Conservation (phyloP, 2,888 invertebrate species). For the Ditylenchus weischeri region DNA sequence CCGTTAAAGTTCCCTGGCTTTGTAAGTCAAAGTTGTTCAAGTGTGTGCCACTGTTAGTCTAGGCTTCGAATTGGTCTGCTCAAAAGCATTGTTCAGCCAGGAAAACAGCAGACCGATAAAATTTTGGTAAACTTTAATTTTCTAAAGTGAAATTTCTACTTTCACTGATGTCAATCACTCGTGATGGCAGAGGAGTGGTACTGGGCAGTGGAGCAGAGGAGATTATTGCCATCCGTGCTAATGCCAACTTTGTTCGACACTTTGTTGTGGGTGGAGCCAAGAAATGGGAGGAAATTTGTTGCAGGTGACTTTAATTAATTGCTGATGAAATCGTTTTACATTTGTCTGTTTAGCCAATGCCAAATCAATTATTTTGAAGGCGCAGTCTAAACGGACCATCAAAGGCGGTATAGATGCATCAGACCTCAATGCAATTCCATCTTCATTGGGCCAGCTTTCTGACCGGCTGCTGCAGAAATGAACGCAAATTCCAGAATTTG, state of each 20-base stretch:
- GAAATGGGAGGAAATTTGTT: conserved; percentile 40
- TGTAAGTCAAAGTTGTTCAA: conserved; percentile 35
- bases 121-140: neutral
- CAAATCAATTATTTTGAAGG: conserved; percentile 45
- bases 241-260: conserved; percentile 50
- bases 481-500: conserved; percentile 28
- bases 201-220: conserved; percentile 45
- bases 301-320: conserved; percentile 30
- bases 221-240: conserved; percentile 53
- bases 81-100: conserved; percentile 35
- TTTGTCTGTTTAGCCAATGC: conserved; percentile 38
- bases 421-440: conserved; percentile 25
- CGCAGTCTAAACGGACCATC: conserved; percentile 48
- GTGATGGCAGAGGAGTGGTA: conserved; percentile 43
- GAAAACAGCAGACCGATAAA: conserved; percentile 37
- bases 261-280: conserved; percentile 46
- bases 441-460: conserved; percentile 14
- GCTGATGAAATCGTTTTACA: neutral
- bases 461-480: conserved; percentile 19
- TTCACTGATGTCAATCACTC: conserved; percentile 36
- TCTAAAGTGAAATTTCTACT: conserved; percentile 19
- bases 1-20: conserved; percentile 36
- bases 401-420: conserved; percentile 46
- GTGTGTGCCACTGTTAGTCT: conserved; percentile 38
- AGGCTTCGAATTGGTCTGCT: conserved; percentile 42